Evolutionary conservation across 2,113 vertebrate species (phyloP).

Genomic region (Mystacornis crossleyi): DNA sequence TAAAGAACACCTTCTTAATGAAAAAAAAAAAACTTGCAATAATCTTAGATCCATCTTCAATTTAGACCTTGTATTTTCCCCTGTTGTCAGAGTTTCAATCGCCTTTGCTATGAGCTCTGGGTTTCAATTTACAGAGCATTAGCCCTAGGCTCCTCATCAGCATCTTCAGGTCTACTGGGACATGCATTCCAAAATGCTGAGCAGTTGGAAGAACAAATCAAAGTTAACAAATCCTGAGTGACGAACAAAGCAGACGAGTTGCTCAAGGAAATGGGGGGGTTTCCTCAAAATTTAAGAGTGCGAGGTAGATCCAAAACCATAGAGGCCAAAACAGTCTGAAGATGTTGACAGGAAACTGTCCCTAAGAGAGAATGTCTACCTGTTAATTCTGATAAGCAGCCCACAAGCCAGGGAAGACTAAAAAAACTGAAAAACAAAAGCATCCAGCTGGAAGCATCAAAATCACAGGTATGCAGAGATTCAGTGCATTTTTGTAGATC

Average conservation of each 20-base stretch:
- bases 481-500: not conserved
- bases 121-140: slow-evolving; percentile 23
- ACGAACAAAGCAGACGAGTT: not conserved
- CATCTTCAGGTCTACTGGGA: slow-evolving; percentile 1
- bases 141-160: slow-evolving; percentile 38
- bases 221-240: not conserved
- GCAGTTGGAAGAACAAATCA: not conserved
- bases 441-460: not conserved
- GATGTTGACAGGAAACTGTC: not conserved
- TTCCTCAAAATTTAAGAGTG: not conserved
- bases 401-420: not conserved
- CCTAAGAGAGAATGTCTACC: not conserved
- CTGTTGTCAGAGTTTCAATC: not conserved
- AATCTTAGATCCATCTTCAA: slow-evolving; percentile 40
- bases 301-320: not conserved
- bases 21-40: slow-evolving; percentile 48
- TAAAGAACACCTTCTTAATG: slow-evolving; percentile 32
- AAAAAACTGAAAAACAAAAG: not conserved
- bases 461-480: not conserved
- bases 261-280: not conserved
- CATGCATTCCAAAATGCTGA: not conserved
- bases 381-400: not conserved
- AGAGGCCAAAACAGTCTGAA: not conserved
- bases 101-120: slow-evolving; percentile 6
- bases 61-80: slow-evolving; percentile 23